Conservation (phyloP, 2,113 vertebrate species). For the Gopherus evgoodei region DNA sequence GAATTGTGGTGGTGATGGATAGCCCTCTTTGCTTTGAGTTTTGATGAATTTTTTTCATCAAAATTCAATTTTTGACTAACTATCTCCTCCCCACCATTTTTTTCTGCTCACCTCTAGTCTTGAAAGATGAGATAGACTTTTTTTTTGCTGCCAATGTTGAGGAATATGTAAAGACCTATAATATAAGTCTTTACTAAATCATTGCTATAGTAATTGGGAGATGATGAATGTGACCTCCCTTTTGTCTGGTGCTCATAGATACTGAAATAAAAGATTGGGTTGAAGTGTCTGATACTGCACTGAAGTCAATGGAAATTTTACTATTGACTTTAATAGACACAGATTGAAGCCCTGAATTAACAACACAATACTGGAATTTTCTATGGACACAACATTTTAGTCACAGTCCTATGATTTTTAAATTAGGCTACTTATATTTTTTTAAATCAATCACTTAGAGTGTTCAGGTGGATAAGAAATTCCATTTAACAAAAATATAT, state of each 20-base stretch:
- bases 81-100: not conserved
- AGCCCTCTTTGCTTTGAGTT: conserved; percentile 43
- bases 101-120: not conserved
- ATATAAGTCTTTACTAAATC: not conserved
- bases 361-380: not conserved
- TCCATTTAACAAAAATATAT: not conserved
- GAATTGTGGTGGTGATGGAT: not conserved
- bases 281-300: not conserved
- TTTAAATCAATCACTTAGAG: not conserved
- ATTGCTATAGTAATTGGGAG: not conserved
- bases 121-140: not conserved
- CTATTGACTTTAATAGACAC: not conserved
- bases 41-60: conserved; percentile 58
- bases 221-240: not conserved
- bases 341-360: not conserved
- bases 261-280: not conserved
- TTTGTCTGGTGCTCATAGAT: not conserved
- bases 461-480: not conserved
- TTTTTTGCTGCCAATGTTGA: not conserved
- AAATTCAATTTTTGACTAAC: conserved; percentile 47
- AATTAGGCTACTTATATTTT: not conserved
- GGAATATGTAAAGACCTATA: not conserved
- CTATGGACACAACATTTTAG: not conserved
- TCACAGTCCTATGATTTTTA: not conserved
- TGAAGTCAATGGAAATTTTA: not conserved